These are phyloP conservation scores for Lysandra coridon DNA, from an alignment of 2,888 invertebrate species.

Conservation along the genomic window DNA sequence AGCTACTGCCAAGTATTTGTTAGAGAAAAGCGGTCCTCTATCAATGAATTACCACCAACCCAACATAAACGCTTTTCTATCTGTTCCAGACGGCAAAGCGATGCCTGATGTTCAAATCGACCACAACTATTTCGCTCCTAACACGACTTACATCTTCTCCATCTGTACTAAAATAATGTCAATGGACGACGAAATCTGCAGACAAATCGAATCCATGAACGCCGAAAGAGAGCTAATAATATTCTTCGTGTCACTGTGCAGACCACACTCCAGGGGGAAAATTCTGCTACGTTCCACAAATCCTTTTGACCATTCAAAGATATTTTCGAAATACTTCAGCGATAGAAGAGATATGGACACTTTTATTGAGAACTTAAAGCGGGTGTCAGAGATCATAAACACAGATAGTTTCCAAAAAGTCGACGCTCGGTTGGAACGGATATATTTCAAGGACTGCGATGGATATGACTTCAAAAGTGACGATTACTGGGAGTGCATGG, in stretches of 20 bases:
- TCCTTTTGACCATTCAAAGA: slow-evolving; percentile 60
- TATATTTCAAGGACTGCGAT: slow-evolving; percentile 61
- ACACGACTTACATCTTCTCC: slow-evolving; percentile 59
- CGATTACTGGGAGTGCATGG: slow-evolving; percentile 71
- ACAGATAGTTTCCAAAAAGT: slow-evolving; percentile 58
- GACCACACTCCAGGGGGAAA: slow-evolving; percentile 63
- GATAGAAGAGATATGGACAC: slow-evolving; percentile 61
- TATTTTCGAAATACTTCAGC: slow-evolving; percentile 65
- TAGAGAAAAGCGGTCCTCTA: slow-evolving; percentile 65
- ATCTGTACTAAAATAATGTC: slow-evolving; percentile 59
- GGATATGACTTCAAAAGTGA: slow-evolving; percentile 55
- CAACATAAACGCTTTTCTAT: slow-evolving; percentile 68
- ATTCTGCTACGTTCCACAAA: slow-evolving; percentile 57
- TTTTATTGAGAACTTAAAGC: slow-evolving; percentile 59
- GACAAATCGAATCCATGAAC: slow-evolving; percentile 62
- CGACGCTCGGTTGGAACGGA: slow-evolving; percentile 60
- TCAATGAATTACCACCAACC: slow-evolving; percentile 69
- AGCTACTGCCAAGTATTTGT: slow-evolving; percentile 63
- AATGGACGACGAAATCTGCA: slow-evolving; percentile 60
- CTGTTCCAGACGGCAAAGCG: slow-evolving; percentile 54
- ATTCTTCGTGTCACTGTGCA: slow-evolving; percentile 64
- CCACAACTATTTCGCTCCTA: slow-evolving; percentile 68
- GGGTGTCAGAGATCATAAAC: slow-evolving; percentile 56
- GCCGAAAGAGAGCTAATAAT: slow-evolving; percentile 62
- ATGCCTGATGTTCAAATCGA: slow-evolving; percentile 71